phyloP scores from a whole-genome alignment of 2,113 vertebrate species.

The Platanista minor region DNA sequence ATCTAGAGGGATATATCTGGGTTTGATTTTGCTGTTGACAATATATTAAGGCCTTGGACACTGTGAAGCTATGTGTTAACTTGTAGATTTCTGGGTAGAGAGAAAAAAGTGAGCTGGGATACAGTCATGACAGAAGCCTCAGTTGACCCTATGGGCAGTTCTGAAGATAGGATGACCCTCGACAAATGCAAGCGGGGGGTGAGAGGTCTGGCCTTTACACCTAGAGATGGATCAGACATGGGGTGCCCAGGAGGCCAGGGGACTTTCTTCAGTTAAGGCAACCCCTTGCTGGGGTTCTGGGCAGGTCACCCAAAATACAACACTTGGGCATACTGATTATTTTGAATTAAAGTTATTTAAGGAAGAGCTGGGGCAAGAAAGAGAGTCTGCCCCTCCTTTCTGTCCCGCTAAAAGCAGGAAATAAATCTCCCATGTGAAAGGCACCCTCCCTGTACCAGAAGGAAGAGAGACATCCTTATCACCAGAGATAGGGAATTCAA shows the following conservation, averaged over 20 bases:
- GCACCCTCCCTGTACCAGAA: neutral
- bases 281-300: neutral
- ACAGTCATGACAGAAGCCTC: neutral
- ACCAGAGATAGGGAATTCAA: neutral
- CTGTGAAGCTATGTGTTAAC: neutral
- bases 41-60: neutral
- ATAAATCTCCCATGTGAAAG: neutral
- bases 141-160: neutral
- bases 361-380: neutral
- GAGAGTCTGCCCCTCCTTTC: neutral
- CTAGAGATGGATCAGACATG: neutral
- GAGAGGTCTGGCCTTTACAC: rapidly evolving
- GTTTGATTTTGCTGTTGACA: neutral
- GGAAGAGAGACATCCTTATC: neutral
- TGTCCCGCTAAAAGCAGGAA: neutral
- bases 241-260: too few relatives aligned
- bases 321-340: neutral
- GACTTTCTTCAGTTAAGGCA: neutral
- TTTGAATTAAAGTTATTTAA: neutral
- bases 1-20: neutral
- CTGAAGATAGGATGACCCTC: neutral
- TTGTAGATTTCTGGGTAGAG: neutral
- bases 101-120: neutral
- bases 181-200: neutral
- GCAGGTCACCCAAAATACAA: neutral